Conservation (phyloP, 2,797 vertebrate genomes). For the Trachops cirrhosus region DNA sequence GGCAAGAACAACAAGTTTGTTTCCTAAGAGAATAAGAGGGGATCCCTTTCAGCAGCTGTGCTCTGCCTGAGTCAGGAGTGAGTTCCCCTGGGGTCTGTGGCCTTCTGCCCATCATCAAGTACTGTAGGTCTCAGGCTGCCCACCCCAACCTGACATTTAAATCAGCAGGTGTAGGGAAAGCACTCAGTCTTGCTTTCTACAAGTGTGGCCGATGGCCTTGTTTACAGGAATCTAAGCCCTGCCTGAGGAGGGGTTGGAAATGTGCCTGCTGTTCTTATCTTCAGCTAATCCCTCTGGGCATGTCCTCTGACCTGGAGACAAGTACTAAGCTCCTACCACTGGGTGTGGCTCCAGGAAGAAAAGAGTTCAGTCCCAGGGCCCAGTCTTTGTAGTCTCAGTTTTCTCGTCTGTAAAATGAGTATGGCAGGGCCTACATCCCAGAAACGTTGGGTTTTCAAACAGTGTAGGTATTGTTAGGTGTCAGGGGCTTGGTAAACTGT, state of each 20-base stretch:
- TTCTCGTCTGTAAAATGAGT: not conserved
- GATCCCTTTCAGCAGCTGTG: constrained; percentile 27
- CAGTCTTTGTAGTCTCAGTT: not conserved
- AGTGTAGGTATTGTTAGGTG: not conserved
- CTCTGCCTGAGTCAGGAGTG: not conserved
- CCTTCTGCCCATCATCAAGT: not conserved
- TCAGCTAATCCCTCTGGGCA: not conserved
- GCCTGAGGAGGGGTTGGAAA: not conserved
- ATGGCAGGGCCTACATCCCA: not conserved
- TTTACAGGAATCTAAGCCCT: not conserved
- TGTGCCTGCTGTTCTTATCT: not conserved
- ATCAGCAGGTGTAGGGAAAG: not conserved
- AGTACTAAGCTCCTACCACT: not conserved
- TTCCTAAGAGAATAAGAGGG: constrained; percentile 45
- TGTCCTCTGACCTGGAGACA: not conserved
- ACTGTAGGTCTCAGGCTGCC: not conserved
- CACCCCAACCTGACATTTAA: not conserved
- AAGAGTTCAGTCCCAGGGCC: not conserved
- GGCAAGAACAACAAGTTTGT: constrained; percentile 48
- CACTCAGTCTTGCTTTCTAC: not conserved
- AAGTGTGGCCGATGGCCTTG: not conserved
- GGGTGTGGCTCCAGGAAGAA: not conserved
- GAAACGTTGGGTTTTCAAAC: not conserved
- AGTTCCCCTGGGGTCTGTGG: not conserved
- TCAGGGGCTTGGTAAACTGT: not conserved